phyloP scores from a whole-genome alignment of 2,113 vertebrate species.

The Catagonus wagneri region DNA sequence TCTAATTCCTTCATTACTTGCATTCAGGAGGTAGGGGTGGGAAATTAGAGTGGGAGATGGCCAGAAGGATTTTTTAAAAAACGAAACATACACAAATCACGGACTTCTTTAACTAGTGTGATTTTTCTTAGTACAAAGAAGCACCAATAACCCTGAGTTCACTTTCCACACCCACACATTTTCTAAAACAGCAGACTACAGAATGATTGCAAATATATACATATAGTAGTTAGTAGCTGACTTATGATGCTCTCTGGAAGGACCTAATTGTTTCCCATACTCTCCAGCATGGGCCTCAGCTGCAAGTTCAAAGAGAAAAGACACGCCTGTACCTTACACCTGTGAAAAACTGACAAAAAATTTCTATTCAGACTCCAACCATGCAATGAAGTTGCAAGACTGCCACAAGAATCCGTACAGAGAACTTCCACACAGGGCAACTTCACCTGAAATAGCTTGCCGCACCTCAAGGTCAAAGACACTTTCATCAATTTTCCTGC shows the following conservation, averaged over 20 bases:
- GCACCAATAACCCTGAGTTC: constrained; percentile 63
- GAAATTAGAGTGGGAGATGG: not conserved
- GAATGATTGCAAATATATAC: constrained; percentile 58
- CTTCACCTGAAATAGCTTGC: constrained; percentile 38
- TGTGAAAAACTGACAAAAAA: not conserved
- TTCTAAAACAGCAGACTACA: constrained; percentile 73
- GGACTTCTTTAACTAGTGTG: constrained; percentile 15
- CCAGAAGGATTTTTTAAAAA: constrained; percentile 33
- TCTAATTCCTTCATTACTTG: constrained; percentile 62
- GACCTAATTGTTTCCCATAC: constrained; percentile 26
- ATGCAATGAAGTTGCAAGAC: constrained; percentile 14
- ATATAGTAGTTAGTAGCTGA: constrained; percentile 51
- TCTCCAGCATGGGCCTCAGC: not conserved
- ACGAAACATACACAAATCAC: constrained; percentile 62
- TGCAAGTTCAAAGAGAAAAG: not conserved
- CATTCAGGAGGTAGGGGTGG: constrained; percentile 62
- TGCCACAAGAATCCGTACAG: not conserved
- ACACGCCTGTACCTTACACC: not conserved
- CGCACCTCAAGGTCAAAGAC: constrained; percentile 52
- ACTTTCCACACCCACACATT: constrained; percentile 65
- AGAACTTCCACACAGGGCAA: constrained; percentile 49
- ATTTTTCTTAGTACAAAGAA: constrained; percentile 72
- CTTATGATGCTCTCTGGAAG: constrained; percentile 48
- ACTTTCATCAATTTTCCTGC: constrained; percentile 8
- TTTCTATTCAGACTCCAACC: not conserved